Base-by-base conservation (phyloP, 2,888 invertebrate species). In the Drosophila demipolita region DNA sequence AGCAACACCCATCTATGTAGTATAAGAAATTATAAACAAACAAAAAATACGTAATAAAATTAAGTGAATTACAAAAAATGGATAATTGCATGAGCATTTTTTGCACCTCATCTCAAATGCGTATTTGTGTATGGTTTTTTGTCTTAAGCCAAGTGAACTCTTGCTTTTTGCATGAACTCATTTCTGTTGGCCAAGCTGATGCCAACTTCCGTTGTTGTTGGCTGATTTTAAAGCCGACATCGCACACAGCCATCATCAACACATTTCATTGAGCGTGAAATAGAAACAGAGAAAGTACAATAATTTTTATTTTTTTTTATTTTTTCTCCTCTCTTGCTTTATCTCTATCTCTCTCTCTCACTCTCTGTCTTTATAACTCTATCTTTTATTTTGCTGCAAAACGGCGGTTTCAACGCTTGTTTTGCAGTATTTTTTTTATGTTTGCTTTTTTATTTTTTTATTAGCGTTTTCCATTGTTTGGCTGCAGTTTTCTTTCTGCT, bases 191-290 rank as follows among this genome's bases (percentile, higher is more conserved):
- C 86, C 77, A 59, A 64, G 80, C 61, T 86, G 80, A 78, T 88
- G 83, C 75, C 75, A 75, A 87, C 87, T 89, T 86, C 87, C 89
- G 83, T 64, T 83, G 78, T 73, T 81, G 76, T 66, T 81, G 63
- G 75, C 60, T 67, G 76, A 67, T 55, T 66, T 74, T 52, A 52
- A 63, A 54, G 48, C 65, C 59, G 35, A 59, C 52, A 55, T 67
- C 71, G 79, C 70, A 59, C 73, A 72, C 73, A 75, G 76, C 67
- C 81, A 78, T 89, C 90, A 91, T 91, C 89, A 91, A 89, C 79
- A 84, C 82, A 91, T 90, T 91, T 87, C 91, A 91, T 91, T 91
- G 89, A 91, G 91, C 91, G 91, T 91, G 91, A 91, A 91, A 91
- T 90, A 85, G 90, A 90, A 91, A 89, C 91, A 91, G 91, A 91